Evolutionary conservation across 2,113 vertebrate species (phyloP), one percentile per base, ranked within the genome.

Genomic region (Plotosus lineatus): DNA sequence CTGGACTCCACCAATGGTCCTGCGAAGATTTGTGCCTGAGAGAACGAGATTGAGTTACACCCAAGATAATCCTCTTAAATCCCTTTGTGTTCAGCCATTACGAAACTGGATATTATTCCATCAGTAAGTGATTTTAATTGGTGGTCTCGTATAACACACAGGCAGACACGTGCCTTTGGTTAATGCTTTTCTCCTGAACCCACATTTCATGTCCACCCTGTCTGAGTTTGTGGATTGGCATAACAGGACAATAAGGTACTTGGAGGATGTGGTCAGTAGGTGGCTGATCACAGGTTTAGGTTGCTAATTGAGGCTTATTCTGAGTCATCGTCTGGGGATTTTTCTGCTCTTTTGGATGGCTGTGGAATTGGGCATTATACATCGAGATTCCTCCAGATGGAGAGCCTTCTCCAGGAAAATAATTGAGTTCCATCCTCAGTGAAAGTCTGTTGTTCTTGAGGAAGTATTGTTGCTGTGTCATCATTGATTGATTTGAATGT

Each of bases 121-220:
- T 83, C 87, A 88, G 89, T 90, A 93, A 93, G 90, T 92, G 88
- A 92, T 93, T 93, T 94, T 94, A 93, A 94, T 94, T 93, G 92
- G 90, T 85, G 88, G 88, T 93, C 91, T 92, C 89, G 86, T 89
- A 87, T 92, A 87, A 91, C 92, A 89, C 83, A 53, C 85, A 80
- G 85, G 55, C 85, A 86, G 84, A 78, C 86, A 82, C 81, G 88
- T 66, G 87, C 87, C 86, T 86, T 86, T 89, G 60, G 76, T 83
- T 91, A 91, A 93, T 91, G 86, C 90, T 58, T 72, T 82, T 81
- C 75, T 74, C 65, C 46, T 23, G 28, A 40, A 44, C 75, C 33
- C 55, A 55, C 46, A 51, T n/a, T n/a, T n/a, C n/a, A n/a, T n/a
- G 46, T 77, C 58, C 51, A 78, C 69, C 83, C 87, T 84, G 84